Evolutionary conservation across 2,888 invertebrate species (phyloP), one percentile per base, ranked within the genome.

Genomic region (Heliconius charithonia): DNA sequence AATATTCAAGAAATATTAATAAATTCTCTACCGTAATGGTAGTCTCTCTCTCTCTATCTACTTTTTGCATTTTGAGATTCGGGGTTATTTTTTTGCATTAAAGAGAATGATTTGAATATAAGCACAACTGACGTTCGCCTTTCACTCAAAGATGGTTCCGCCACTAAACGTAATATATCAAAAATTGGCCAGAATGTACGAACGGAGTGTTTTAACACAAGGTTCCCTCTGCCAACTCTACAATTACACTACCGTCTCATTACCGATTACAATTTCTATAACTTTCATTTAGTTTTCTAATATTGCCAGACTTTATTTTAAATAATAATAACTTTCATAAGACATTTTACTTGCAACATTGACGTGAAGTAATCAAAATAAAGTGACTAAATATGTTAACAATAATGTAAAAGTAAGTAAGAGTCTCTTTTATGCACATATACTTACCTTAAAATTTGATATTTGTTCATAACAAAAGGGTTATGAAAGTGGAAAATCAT

Each of bases 401-500:
- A n/a, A 3, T n/a, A 59, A 10, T 59, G n/a, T 59, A 59, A 59
- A 22, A 59, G 0, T 59, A n/a, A 22, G 32, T 37, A 37, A 59
- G n/a, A 59, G 10, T n/a, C 22, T 59, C 9, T n/a, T 69, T 41
- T 69, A 45, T 70, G 45, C 22, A 19, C 9, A 37, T 9, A 37
- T 37, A 37, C 32, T 37, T 51, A 51, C 22, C 19, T 51, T 22
- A 51, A 70, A 51, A 76, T 76, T 27, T 29, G 9, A 22, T 66
- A 75, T 32, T 29, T 45, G 45, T 67, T 59, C 32, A 27, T 51
- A 76, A 41, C 37, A 59, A 76, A 76, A 69, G 13, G 59, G 19
- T 76, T 62, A 69, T 59, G 69, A 37, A 25, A 76, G 75, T 66
- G 75, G 75, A 51, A 75, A 56, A 66, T 75, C 66, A 66, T 66